Conservation (phyloP, 2,113 vertebrate species). For the Aldabrachelys gigantea region DNA sequence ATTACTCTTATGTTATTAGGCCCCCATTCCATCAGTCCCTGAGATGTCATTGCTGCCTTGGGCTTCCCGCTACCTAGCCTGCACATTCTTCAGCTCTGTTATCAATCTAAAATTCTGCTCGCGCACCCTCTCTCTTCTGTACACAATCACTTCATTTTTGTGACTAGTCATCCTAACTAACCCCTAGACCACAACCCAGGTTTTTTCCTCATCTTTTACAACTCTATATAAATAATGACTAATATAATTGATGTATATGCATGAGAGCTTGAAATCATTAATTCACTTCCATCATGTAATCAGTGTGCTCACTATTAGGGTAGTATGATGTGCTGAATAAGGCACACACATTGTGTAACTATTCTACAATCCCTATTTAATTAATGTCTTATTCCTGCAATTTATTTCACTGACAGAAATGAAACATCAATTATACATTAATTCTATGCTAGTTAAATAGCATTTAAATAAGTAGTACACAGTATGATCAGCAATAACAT, state of each 20-base stretch:
- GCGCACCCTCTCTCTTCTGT: background rate
- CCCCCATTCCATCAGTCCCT: background rate
- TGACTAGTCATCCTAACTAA: background rate
- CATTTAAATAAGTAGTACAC: slow-evolving; percentile 4
- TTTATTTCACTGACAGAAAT: slow-evolving; percentile 46
- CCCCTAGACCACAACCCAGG: background rate
- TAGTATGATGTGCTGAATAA: slow-evolving; percentile 25
- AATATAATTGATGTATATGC: slow-evolving; percentile 1
- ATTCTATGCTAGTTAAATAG: slow-evolving; percentile 38
- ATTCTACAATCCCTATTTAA: slow-evolving; percentile 37
- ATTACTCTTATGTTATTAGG: background rate
- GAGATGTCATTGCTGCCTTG: background rate
- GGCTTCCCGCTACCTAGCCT: background rate
- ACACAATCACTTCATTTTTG: background rate
- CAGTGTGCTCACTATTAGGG: background rate
- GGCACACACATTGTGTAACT: background rate
- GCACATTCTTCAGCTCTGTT: fast-evolving
- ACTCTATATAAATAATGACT: background rate
- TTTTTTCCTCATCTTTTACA: background rate
- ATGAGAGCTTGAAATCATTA: slow-evolving; percentile 7
- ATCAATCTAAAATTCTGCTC: background rate
- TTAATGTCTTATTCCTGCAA: slow-evolving; percentile 21
- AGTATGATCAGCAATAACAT: slow-evolving; percentile 17
- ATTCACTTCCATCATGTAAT: background rate
- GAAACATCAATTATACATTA: slow-evolving; percentile 33